Evolutionary conservation across 2,797 vertebrate genomes (phyloP).

Genomic region (Notamacropus eugenii): DNA sequence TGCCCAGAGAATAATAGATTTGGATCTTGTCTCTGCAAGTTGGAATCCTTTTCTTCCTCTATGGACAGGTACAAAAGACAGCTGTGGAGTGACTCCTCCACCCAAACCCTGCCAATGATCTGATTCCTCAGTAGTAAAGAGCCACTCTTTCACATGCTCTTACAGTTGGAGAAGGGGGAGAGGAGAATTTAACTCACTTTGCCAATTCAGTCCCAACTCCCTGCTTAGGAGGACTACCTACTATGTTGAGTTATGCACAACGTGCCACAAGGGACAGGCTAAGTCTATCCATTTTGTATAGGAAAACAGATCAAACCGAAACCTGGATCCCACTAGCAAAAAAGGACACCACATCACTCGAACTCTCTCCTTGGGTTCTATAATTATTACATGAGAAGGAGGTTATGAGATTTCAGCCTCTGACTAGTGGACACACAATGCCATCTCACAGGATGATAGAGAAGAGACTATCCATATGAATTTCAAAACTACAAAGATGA

Average conservation of each 20-base stretch:
- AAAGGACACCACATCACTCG: conserved; percentile 61
- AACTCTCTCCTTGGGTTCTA: conserved; percentile 49
- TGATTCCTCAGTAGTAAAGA: conserved; percentile 38
- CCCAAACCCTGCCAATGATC: conserved; percentile 38
- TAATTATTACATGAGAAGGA: conserved; percentile 49
- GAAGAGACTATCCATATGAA: conserved; percentile 71
- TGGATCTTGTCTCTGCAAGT: conserved; percentile 60
- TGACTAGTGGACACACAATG: conserved; percentile 68
- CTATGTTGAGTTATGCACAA: conserved; percentile 67
- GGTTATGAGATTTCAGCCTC: conserved; percentile 72
- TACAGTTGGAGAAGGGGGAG: conserved; percentile 23
- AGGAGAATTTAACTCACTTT: conserved; percentile 61
- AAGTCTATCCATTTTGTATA: conserved; percentile 62
- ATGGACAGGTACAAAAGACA: conserved; percentile 1
- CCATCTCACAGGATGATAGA: conserved; percentile 55
- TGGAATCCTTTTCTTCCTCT: conserved; percentile 41
- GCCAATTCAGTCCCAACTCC: conserved; percentile 63
- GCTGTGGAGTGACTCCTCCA: not conserved
- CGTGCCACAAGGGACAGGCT: conserved; percentile 52
- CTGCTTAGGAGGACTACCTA: conserved; percentile 55
- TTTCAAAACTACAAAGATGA: conserved; percentile 66
- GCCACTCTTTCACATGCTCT: conserved; percentile 46
- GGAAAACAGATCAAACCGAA: conserved; percentile 58
- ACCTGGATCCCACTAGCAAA: conserved; percentile 70
- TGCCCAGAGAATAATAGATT: conserved; percentile 40